phyloP scores from a whole-genome alignment of 2,797 vertebrate species.

The Bradypus variegatus region DNA sequence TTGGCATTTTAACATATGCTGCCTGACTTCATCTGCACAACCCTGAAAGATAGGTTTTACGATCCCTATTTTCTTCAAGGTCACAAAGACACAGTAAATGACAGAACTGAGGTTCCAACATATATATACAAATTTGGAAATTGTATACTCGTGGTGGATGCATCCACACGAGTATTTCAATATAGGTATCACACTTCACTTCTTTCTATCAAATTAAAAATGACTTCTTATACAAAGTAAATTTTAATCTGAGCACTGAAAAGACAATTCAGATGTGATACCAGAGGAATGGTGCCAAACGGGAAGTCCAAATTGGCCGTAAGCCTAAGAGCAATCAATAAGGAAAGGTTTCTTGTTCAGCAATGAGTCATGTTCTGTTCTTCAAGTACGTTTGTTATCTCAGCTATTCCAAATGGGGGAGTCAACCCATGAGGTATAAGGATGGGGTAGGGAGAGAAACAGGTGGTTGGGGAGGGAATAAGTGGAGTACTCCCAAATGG shows the following conservation, averaged over 20 bases:
- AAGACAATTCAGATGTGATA: constrained; percentile 53
- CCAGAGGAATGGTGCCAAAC: constrained; percentile 45
- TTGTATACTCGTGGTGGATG: neutral
- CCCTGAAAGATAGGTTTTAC: neutral
- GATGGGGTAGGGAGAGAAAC: neutral
- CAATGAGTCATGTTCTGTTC: constrained; percentile 54
- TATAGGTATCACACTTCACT: constrained; percentile 15
- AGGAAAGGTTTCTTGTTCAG: constrained; percentile 44
- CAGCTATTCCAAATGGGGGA: constrained; percentile 27
- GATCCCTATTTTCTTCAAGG: constrained; percentile 7
- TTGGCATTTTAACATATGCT: neutral
- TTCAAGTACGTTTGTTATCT: constrained; percentile 53
- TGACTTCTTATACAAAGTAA: constrained; percentile 32
- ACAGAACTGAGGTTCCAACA: constrained; percentile 18
- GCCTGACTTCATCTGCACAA: neutral
- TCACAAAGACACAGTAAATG: constrained; percentile 19
- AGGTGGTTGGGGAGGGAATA: neutral
- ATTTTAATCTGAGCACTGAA: constrained; percentile 55
- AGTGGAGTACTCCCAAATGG: neutral
- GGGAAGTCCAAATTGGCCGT: constrained; percentile 49
- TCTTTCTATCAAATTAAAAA: constrained; percentile 45
- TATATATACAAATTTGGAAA: constrained; percentile 5
- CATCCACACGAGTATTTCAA: neutral
- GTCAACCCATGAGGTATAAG: neutral
- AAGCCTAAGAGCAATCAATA: constrained; percentile 62